Evolutionary conservation across 2,797 vertebrate species (phyloP).

Genomic region (Serranus cabrilla): DNA sequence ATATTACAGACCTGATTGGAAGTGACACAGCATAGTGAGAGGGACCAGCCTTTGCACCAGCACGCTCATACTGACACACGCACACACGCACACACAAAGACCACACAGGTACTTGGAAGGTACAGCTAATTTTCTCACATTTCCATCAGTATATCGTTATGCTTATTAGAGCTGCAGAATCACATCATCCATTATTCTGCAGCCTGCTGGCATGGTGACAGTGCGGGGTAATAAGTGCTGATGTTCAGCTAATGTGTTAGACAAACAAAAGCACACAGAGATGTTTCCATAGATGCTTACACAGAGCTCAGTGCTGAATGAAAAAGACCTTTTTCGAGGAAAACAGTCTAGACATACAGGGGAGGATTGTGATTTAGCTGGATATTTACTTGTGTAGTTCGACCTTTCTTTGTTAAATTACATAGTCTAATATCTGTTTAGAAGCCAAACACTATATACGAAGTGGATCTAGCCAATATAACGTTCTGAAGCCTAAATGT

Average conservation of each 20-base stretch:
- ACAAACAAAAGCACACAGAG: slow-evolving; percentile 25
- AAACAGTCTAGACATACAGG: not conserved
- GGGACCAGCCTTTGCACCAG: slow-evolving; percentile 46
- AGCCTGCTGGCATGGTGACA: slow-evolving; percentile 26
- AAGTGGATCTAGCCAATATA: too few relatives aligned
- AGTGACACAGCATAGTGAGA: slow-evolving; percentile 73
- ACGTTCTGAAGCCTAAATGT: too few relatives aligned
- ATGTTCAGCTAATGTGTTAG: slow-evolving; percentile 20
- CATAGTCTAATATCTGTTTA: too few relatives aligned
- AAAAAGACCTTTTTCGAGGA: not conserved
- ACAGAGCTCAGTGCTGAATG: not conserved
- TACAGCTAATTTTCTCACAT: slow-evolving; percentile 44
- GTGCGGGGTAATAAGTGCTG: slow-evolving; percentile 13
- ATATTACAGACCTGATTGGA: slow-evolving; percentile 79
- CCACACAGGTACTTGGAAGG: slow-evolving; percentile 38
- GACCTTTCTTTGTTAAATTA: not conserved
- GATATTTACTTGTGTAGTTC: not conserved
- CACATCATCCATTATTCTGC: slow-evolving; percentile 30
- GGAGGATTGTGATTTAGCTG: not conserved
- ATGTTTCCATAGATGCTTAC: not conserved
- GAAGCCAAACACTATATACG: too few relatives aligned
- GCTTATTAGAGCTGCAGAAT: slow-evolving; percentile 33
- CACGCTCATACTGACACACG: not conserved
- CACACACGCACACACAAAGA: not conserved
- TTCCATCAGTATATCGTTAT: slow-evolving; percentile 46